Evolutionary conservation across 2,113 vertebrate genomes (phyloP).

Genomic region (Tapirus terrestris): DNA sequence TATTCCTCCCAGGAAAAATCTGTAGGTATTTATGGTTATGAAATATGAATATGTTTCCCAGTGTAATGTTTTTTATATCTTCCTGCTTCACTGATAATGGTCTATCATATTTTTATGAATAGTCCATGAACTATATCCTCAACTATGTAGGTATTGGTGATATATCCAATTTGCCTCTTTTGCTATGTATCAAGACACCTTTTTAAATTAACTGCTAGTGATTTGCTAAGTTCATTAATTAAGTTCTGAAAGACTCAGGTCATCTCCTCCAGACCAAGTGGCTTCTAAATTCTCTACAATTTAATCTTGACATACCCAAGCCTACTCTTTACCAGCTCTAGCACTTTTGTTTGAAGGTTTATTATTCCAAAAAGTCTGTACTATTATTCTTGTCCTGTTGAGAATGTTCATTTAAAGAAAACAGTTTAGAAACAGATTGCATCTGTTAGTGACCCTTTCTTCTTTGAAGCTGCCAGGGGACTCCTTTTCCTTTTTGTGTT

Average conservation of each 20-base stretch:
- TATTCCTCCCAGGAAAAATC: neutral
- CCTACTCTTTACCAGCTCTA: neutral
- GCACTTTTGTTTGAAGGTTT: neutral
- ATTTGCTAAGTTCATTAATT: slow-evolving; percentile 7
- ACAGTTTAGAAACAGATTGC: neutral
- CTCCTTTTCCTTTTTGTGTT: neutral
- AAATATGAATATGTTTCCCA: slow-evolving; percentile 46
- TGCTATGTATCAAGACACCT: neutral
- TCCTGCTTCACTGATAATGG: slow-evolving; percentile 21
- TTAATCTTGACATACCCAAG: neutral
- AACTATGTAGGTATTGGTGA: neutral
- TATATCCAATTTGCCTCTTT: slow-evolving; percentile 1
- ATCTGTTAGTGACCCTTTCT: neutral
- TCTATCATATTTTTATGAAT: slow-evolving; percentile 4
- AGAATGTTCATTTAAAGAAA: neutral
- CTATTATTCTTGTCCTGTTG: neutral
- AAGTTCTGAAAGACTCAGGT: neutral
- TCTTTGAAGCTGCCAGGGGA: neutral
- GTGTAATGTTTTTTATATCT: slow-evolving; percentile 32
- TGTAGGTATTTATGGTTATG: slow-evolving; percentile 34
- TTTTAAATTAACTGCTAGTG: slow-evolving; percentile 45
- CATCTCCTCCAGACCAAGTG: neutral
- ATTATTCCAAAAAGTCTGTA: neutral
- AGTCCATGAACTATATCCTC: neutral
- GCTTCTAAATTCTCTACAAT: neutral